Percentiles rank a stretch among this genome's conserved stretches.
phyloP scores from a whole-genome alignment of 2,113 vertebrate genomes.

The Colius striatus region DNA sequence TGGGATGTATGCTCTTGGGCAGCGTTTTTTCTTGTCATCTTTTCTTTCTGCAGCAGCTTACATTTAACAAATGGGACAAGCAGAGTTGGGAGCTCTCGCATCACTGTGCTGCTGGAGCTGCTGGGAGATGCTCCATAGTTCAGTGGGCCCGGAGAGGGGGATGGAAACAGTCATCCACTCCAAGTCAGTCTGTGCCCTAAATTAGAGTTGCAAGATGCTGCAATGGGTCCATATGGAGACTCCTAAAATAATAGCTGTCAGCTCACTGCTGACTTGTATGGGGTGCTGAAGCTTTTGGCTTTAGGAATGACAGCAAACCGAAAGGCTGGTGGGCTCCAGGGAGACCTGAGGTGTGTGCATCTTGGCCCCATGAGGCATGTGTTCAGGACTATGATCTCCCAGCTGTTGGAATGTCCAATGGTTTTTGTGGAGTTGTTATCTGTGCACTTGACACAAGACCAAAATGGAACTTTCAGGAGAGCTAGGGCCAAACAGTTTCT shows the following conservation, averaged over 20 bases:
- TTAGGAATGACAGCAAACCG: neutral
- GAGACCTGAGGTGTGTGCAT: neutral
- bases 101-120: neutral
- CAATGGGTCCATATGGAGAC: constrained; percentile 56
- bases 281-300: constrained; percentile 35
- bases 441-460: rapidly evolving
- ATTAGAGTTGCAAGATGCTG: constrained; percentile 46
- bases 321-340: neutral
- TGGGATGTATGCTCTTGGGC: rapidly evolving
- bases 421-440: rapidly evolving
- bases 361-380: neutral
- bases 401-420: rapidly evolving
- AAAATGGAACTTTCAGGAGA: neutral
- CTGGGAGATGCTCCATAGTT: neutral
- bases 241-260: constrained; percentile 57
- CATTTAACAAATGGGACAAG: neutral
- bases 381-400: rapidly evolving
- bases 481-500: neutral
- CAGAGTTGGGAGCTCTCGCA: neutral
- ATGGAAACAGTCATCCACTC: neutral
- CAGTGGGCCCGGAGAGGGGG: rapidly evolving
- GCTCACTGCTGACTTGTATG: constrained; percentile 28
- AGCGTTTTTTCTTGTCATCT: neutral
- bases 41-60: neutral
- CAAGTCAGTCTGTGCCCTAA: constrained; percentile 33